Percentiles rank a stretch among this genome's conserved stretches.
Evolutionary conservation across 1,140 invertebrate species (phyloP).

Genomic region (Charaxes varanes): DNA sequence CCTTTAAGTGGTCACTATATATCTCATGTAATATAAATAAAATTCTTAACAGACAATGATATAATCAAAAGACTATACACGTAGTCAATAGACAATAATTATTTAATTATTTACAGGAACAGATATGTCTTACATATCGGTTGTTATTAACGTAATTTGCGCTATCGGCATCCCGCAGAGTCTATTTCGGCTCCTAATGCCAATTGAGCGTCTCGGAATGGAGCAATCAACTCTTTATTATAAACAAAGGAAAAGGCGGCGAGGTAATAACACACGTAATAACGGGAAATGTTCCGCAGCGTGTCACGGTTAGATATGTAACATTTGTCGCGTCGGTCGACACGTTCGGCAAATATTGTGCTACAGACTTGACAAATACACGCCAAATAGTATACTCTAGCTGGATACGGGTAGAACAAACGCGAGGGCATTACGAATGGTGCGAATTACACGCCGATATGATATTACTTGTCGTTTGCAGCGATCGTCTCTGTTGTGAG

Average conservation of each 20-base stretch:
- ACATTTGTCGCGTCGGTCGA: slow-evolving; percentile 51
- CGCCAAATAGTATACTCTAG: slow-evolving; percentile 46
- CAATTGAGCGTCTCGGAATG: slow-evolving; percentile 35
- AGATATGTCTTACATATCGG: slow-evolving; percentile 3
- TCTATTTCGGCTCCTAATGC: slow-evolving; percentile 30
- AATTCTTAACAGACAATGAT: too few relatives aligned
- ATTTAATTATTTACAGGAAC: slow-evolving; percentile 5
- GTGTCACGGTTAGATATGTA: slow-evolving; percentile 62
- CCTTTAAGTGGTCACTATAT: too few relatives aligned
- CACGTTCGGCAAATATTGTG: slow-evolving; percentile 71
- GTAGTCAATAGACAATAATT: too few relatives aligned
- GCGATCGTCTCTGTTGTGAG: slow-evolving; percentile 37
- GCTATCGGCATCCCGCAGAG: slow-evolving; percentile 44
- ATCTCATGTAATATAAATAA: slow-evolving; percentile 2
- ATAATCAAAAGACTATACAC: too few relatives aligned
- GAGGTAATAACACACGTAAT: slow-evolving; percentile 65
- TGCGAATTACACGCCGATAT: slow-evolving; percentile 54
- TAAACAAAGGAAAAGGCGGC: slow-evolving; percentile 48
- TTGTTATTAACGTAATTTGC: slow-evolving; percentile 9
- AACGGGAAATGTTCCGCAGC: slow-evolving; percentile 50
- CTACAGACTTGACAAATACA: slow-evolving; percentile 63
- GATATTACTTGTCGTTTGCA: slow-evolving; percentile 49
- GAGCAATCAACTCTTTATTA: slow-evolving; percentile 63
- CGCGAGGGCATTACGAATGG: slow-evolving; percentile 47
- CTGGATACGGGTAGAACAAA: slow-evolving; percentile 44